Evolutionary conservation across 2,113 vertebrate species (phyloP).

Genomic region (Nothobranchius furzeri): DNA sequence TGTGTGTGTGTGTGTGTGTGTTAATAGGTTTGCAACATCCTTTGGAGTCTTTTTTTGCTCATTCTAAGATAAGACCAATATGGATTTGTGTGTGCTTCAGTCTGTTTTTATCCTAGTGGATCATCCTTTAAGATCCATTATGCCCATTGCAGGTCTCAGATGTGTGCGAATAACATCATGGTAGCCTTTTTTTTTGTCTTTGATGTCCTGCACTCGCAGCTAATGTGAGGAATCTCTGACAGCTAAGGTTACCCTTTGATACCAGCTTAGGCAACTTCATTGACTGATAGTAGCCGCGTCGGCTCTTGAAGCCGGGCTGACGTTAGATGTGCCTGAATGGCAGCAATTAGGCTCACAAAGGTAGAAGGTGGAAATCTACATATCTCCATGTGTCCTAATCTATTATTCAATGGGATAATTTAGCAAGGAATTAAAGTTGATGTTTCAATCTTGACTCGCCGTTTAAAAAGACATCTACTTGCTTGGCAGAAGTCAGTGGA

Average conservation of each 20-base stretch:
- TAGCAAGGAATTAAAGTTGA: conserved; percentile 78
- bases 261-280: conserved; percentile 64
- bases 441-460: conserved; percentile 74
- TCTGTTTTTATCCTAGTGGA: conserved; percentile 30
- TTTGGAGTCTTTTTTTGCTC: conserved; percentile 34
- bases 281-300: conserved; percentile 68
- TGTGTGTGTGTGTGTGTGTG: not conserved
- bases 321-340: conserved; percentile 67
- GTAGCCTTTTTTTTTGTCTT: conserved; percentile 44
- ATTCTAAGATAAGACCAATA: conserved; percentile 37
- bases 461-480: conserved; percentile 72
- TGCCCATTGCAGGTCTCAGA: conserved; percentile 46
- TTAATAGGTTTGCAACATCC: conserved; percentile 5
- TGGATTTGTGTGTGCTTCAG: conserved; percentile 7
- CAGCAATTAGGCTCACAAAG: conserved; percentile 77
- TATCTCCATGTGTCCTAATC: conserved; percentile 69
- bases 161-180: conserved; percentile 50
- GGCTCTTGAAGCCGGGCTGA: conserved; percentile 43
- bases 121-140: conserved; percentile 59
- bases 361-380: conserved; percentile 77
- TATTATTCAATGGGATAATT: conserved; percentile 78
- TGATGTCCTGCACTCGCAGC: conserved; percentile 61
- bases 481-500: conserved; percentile 67
- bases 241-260: conserved; percentile 69
- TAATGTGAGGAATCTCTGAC: conserved; percentile 64